phyloP scores from a whole-genome alignment of 2,113 vertebrate genomes.

The Chauna torquata region DNA sequence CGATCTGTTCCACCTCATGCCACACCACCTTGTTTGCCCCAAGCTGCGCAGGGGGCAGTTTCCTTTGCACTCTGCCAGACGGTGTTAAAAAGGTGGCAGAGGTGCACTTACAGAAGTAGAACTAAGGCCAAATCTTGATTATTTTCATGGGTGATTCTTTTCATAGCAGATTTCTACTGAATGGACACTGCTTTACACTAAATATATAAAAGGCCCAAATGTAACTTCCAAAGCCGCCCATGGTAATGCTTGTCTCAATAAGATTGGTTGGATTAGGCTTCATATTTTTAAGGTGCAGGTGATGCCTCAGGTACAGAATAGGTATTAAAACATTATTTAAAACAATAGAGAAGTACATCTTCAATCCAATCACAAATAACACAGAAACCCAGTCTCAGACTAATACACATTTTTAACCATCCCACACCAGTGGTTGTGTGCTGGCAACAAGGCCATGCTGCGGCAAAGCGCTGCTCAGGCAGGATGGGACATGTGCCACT shows the following conservation, averaged over 20 bases:
- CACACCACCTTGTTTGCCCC: neutral
- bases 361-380: neutral
- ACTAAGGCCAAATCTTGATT: neutral
- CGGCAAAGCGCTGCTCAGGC: neutral
- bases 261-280: neutral
- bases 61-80: neutral
- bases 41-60: neutral
- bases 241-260: neutral
- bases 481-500: neutral
- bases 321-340: neutral
- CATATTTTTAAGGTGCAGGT: neutral
- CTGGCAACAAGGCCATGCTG: neutral
- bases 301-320: neutral
- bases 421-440: neutral
- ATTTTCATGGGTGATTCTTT: neutral
- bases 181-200: neutral
- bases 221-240: neutral
- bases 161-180: neutral
- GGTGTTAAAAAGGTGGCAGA: neutral
- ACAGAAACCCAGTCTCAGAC: neutral
- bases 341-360: neutral
- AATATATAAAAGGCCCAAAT: neutral
- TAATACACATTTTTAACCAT: neutral
- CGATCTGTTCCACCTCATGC: neutral
- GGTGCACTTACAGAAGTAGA: neutral